Conservation (phyloP, 1,140 invertebrate genomes). For the Drosophila simulans region DNA sequence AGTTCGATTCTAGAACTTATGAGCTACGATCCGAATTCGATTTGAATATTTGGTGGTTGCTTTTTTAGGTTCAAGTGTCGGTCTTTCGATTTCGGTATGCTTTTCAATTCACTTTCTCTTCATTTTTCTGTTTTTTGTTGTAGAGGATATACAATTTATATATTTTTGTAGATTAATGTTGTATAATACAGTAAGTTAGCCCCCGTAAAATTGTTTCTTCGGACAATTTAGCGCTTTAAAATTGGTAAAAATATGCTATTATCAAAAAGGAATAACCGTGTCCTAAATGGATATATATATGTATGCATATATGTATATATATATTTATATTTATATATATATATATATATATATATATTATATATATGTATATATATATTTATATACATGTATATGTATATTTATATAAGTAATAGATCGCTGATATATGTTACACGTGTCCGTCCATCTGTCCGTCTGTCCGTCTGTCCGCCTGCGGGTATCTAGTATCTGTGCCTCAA, state of each 20-base stretch:
- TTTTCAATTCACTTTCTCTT: not conserved
- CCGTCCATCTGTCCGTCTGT: conserved; percentile 33
- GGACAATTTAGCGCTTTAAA: conserved; percentile 42
- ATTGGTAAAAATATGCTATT: conserved; percentile 73
- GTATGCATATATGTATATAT: conserved; percentile 55
- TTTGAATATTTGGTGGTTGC: conserved; percentile 20
- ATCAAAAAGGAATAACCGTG: conserved; percentile 70
- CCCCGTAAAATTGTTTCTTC: conserved; percentile 44
- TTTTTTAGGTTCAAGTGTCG: conserved; percentile 31
- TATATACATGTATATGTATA: conserved; percentile 58
- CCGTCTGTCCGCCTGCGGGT: conserved; percentile 21
- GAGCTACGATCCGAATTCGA: conserved; percentile 22
- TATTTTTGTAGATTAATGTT: conserved; percentile 32
- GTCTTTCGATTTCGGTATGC: conserved; percentile 21
- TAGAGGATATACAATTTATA: conserved; percentile 19
- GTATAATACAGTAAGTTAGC: conserved; percentile 58
- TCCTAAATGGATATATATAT: conserved; percentile 53
- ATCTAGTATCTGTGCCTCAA: conserved; percentile 10
- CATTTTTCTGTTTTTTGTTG: conserved; percentile 5
- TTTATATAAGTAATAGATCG: conserved; percentile 53
- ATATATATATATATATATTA: too few species aligned
- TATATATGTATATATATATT: conserved; percentile 51
- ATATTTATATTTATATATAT: not conserved
- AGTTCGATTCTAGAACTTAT: conserved; percentile 44
- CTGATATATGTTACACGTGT: conserved; percentile 43